phyloP scores from a whole-genome alignment of 2,113 vertebrate species.

The Pelvicachromis taeniatus region DNA sequence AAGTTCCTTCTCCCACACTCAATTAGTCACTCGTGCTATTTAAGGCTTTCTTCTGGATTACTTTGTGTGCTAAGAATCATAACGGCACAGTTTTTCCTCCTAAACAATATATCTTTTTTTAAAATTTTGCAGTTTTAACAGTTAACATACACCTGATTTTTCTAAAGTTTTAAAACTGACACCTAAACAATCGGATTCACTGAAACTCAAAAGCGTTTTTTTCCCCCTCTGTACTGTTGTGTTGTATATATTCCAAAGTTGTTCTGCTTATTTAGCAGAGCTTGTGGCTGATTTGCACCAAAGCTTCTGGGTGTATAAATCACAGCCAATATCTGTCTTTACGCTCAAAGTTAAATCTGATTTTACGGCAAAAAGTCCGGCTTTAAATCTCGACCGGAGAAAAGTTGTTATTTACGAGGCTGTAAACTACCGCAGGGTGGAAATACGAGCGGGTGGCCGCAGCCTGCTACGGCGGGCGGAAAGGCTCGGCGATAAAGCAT shows the following conservation, averaged over 20 bases:
- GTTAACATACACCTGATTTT: rapidly evolving
- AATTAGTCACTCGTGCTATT: neutral
- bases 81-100: neutral
- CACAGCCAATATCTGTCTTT: conserved; percentile 30
- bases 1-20: neutral
- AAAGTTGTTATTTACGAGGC: conserved; percentile 69
- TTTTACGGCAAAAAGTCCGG: conserved; percentile 53
- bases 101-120: rapidly evolving
- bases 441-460: conserved; percentile 9
- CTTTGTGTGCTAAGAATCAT: neutral
- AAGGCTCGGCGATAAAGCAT: conserved; percentile 67
- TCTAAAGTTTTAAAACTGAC: rapidly evolving
- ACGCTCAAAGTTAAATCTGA: conserved; percentile 51
- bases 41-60: neutral
- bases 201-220: neutral
- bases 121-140: neutral
- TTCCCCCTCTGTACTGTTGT: neutral
- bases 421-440: conserved; percentile 48
- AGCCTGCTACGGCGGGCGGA: conserved; percentile 12
- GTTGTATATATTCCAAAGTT: neutral
- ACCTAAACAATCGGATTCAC: rapidly evolving
- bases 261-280: conserved; percentile 42
- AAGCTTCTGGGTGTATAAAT: conserved; percentile 8
- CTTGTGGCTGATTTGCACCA: conserved; percentile 24
- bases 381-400: conserved; percentile 64